Conservation (phyloP, 2,888 invertebrate species). For the Nemapogon koenigi region DNA sequence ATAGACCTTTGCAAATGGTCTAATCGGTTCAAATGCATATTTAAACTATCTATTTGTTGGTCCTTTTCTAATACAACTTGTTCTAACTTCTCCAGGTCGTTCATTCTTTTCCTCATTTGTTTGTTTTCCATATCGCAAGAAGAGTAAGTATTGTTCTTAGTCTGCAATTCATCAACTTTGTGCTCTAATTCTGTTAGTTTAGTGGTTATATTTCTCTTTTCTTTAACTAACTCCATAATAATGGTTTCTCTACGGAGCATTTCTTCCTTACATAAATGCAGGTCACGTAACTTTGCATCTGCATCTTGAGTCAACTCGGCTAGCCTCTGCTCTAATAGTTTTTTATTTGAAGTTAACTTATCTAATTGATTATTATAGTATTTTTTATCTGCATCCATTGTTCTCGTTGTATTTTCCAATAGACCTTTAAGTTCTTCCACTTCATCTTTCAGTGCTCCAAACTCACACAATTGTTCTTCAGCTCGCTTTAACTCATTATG, state of each 20-base stretch:
- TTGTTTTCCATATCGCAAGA: constrained; percentile 45
- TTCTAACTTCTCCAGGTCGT: constrained; percentile 55
- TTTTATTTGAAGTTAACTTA: constrained; percentile 56
- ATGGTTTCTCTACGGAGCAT: constrained; percentile 63
- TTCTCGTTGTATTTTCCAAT: constrained; percentile 54
- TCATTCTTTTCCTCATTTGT: constrained; percentile 53
- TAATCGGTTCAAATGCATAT: constrained; percentile 52
- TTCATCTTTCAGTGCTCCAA: constrained; percentile 53
- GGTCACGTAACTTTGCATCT: constrained; percentile 56
- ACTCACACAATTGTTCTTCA: constrained; percentile 59
- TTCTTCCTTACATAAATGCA: constrained; percentile 62
- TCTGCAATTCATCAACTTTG: constrained; percentile 53
- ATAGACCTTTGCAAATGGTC: constrained; percentile 56
- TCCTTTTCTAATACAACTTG: constrained; percentile 62
- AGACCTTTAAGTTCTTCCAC: constrained; percentile 52
- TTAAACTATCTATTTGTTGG: constrained; percentile 57
- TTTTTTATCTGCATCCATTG: constrained; percentile 59
- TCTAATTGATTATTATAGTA: constrained; percentile 65
- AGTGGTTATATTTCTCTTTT: constrained; percentile 59
- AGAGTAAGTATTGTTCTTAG: constrained; percentile 39
- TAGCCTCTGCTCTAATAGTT: constrained; percentile 60
- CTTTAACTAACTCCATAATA: constrained; percentile 63
- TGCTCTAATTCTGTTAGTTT: constrained; percentile 54
- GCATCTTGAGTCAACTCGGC: constrained; percentile 63
- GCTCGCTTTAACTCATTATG: constrained; percentile 59